Conservation (phyloP, 2,113 vertebrate genomes). For the Clinocottus analis region DNA sequence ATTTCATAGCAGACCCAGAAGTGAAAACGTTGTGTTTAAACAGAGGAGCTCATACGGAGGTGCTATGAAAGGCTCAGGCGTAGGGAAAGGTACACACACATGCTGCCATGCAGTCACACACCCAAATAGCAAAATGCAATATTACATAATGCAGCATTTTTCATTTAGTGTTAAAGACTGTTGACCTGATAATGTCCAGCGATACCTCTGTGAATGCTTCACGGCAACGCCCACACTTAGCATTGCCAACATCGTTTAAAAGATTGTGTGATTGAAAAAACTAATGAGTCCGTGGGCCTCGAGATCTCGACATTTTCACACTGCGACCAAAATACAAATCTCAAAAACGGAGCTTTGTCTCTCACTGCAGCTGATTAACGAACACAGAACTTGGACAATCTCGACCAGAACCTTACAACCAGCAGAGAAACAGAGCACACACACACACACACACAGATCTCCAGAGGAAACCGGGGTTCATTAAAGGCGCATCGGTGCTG, state of each 20-base stretch:
- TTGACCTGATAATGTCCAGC: slow-evolving; percentile 9
- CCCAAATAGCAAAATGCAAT: slow-evolving; percentile 6
- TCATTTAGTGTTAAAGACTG: slow-evolving; percentile 23
- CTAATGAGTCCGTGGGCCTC: slow-evolving; percentile 18
- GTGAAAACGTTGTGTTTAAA: slow-evolving; percentile 26
- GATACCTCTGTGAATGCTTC: slow-evolving; percentile 20
- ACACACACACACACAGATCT: neutral
- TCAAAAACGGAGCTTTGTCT: slow-evolving; percentile 7
- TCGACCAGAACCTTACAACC: slow-evolving; percentile 21
- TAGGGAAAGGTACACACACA: neutral
- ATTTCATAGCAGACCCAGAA: slow-evolving; percentile 33
- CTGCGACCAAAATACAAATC: neutral
- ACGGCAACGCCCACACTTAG: slow-evolving; percentile 1
- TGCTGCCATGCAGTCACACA: neutral
- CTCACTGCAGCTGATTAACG: slow-evolving; percentile 10
- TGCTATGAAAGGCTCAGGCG: neutral
- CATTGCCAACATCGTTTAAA: neutral
- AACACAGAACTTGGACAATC: slow-evolving; percentile 23
- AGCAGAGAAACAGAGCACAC: slow-evolving; percentile 15
- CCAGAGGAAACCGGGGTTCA: slow-evolving; percentile 18
- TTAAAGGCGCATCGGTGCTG: slow-evolving; percentile 29
- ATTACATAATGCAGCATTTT: neutral
- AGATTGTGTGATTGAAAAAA: slow-evolving; percentile 36
- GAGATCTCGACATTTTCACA: neutral
- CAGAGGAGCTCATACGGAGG: slow-evolving; percentile 12